Percentiles rank a stretch among this genome's conserved stretches.
Conservation (phyloP, 2,113 vertebrate genomes). For the Hyaena hyaena region DNA sequence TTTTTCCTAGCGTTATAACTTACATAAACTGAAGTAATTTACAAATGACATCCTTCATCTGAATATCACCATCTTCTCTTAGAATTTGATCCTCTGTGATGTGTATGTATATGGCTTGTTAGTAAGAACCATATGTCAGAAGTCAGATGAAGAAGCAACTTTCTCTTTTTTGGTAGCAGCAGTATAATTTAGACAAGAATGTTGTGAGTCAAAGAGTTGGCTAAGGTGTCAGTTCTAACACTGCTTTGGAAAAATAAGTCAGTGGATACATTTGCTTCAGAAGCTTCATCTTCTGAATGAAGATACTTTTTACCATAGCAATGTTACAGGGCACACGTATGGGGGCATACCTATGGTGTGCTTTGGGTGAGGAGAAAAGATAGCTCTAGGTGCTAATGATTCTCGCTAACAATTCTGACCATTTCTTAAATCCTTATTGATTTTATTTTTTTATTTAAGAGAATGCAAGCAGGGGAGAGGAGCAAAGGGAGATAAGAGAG, state of each 20-base stretch:
- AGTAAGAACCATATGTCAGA: conserved; percentile 26
- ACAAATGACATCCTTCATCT: conserved; percentile 1
- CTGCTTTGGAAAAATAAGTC: neutral
- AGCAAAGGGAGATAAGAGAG: too few relatives aligned
- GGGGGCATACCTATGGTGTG: neutral
- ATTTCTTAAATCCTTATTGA: neutral
- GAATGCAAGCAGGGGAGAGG: too few relatives aligned
- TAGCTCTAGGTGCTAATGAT: neutral
- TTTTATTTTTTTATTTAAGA: too few relatives aligned
- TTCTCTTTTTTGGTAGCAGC: neutral
- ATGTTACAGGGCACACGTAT: neutral
- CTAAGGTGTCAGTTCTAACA: conserved; percentile 34
- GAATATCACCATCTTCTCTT: neutral
- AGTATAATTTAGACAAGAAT: conserved; percentile 45
- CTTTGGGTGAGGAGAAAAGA: neutral
- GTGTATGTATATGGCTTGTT: neutral
- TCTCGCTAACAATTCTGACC: neutral
- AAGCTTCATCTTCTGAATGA: neutral
- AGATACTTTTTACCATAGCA: neutral
- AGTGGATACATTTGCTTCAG: neutral
- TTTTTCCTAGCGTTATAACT: conserved; percentile 1
- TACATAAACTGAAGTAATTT: conserved; percentile 66
- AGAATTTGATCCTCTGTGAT: neutral
- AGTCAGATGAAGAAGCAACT: neutral
- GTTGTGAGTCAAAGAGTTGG: neutral